These are phyloP conservation scores for Cryptus viduatorius DNA, from an alignment of 2,888 invertebrate genomes.

Conservation along the genomic window DNA sequence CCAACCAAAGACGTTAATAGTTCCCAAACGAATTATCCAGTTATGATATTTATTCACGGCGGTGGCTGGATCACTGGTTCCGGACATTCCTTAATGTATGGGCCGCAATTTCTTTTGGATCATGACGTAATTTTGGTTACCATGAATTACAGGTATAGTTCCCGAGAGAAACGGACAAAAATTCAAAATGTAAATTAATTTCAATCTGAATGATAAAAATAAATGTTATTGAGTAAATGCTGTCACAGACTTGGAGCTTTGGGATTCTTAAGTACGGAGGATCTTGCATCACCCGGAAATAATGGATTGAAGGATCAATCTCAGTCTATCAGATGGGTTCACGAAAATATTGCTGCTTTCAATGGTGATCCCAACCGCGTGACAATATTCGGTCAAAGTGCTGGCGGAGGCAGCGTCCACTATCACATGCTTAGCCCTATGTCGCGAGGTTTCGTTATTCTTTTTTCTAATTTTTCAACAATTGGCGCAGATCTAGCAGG, in stretches of 20 bases:
- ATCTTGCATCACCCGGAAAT: constrained; percentile 88
- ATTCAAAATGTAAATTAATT: neutral
- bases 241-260: constrained; percentile 86
- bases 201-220: neutral
- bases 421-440: constrained; percentile 88
- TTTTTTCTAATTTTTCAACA: neutral
- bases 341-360: constrained; percentile 87
- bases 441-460: constrained; percentile 82
- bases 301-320: constrained; percentile 88
- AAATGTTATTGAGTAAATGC: neutral
- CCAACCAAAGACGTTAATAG: constrained; percentile 75
- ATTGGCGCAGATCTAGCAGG: neutral
- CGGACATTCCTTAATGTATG: constrained; percentile 88
- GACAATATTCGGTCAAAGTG: constrained; percentile 90
- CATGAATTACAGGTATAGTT: constrained; percentile 87
- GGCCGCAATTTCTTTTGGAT: constrained; percentile 89
- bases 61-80: constrained; percentile 91
- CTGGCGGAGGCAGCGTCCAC: constrained; percentile 88
- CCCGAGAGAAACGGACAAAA: constrained; percentile 76
- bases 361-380: constrained; percentile 87
- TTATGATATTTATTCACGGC: constrained; percentile 90
- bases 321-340: constrained; percentile 88
- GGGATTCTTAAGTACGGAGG: constrained; percentile 89
- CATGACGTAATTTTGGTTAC: constrained; percentile 89
- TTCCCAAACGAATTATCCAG: constrained; percentile 83